These are phyloP conservation scores for Ceryle rudis DNA, from an alignment of 2,797 vertebrate genomes.

Conservation along the genomic window DNA sequence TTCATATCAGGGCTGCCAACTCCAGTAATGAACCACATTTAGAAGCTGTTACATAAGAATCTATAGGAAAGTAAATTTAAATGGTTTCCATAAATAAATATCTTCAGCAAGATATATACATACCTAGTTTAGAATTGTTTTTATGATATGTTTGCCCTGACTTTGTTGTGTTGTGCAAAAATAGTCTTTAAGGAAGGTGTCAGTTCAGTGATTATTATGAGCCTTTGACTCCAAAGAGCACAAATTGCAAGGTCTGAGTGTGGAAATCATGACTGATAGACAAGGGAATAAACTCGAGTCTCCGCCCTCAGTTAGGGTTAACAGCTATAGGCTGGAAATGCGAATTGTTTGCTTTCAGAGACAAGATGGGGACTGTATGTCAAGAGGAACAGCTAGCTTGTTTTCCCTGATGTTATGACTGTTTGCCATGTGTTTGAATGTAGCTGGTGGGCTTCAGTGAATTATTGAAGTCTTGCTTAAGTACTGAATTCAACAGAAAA, in stretches of 20 bases:
- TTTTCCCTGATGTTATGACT: background rate
- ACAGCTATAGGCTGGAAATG: background rate
- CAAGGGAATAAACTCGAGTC: background rate
- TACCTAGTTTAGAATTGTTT: background rate
- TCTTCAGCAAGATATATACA: background rate
- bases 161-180: background rate
- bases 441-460: background rate
- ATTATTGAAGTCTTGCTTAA: background rate
- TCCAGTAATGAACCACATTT: background rate
- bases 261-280: background rate
- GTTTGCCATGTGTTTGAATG: background rate
- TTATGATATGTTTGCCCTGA: background rate
- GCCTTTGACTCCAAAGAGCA: background rate
- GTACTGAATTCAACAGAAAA: background rate
- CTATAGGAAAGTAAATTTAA: background rate
- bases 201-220: background rate
- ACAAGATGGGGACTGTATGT: fast-evolving
- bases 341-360: background rate
- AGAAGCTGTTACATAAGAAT: background rate
- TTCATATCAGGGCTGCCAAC: background rate
- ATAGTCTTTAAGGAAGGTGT: background rate
- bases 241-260: background rate
- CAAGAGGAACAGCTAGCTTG: background rate
- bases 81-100: background rate
- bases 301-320: background rate